Conservation (phyloP, 2,113 vertebrate genomes). For the Eurystomus gularis region DNA sequence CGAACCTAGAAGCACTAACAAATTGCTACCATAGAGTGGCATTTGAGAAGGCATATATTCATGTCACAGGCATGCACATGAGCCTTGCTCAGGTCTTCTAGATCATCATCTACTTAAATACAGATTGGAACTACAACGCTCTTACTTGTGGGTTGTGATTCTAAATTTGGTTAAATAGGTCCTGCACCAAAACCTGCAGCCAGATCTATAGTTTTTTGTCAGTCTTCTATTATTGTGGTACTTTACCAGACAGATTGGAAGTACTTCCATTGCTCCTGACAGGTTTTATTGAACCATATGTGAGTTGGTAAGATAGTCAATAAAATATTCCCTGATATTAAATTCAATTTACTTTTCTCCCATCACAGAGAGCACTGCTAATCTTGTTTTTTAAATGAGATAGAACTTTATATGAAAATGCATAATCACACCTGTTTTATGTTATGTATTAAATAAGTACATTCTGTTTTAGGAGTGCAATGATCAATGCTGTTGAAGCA, state of each 20-base stretch:
- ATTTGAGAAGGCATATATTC: background rate
- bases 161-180: background rate
- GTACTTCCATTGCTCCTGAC: background rate
- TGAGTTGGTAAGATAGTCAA: background rate
- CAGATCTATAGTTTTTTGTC: background rate
- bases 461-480: background rate
- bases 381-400: background rate
- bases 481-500: background rate
- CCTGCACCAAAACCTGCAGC: background rate
- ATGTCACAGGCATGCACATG: background rate
- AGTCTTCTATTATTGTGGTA: background rate
- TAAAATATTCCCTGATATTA: background rate
- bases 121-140: background rate
- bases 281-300: background rate
- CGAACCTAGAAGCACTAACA: background rate
- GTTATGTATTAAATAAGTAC: background rate
- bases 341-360: background rate
- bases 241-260: background rate
- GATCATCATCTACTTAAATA: background rate
- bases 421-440: background rate
- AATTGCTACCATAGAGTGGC: background rate
- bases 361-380: background rate
- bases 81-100: background rate
- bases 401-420: constrained; percentile 14
- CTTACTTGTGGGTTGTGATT: background rate